Evolutionary conservation across 2,113 vertebrate species (phyloP).

Genomic region (Pelusios castaneus): DNA sequence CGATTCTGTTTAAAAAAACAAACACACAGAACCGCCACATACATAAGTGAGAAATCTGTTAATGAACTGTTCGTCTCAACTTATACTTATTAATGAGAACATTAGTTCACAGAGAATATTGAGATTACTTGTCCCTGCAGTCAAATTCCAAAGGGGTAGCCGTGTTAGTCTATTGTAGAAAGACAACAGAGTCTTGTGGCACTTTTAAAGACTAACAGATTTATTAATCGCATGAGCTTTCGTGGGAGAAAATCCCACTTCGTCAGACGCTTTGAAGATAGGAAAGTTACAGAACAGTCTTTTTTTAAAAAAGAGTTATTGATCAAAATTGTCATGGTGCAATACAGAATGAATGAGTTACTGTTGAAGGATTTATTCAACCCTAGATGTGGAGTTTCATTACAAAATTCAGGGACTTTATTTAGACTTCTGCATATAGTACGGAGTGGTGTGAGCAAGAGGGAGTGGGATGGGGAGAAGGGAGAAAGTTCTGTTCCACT

Average conservation of each 20-base stretch:
- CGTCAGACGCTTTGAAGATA: no score
- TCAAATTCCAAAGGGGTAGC: no score
- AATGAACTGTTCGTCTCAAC: background rate
- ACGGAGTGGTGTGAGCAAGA: background rate
- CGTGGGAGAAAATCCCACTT: no score
- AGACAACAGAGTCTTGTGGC: no score
- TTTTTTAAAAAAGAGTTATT: background rate
- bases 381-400: background rate
- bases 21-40: background rate
- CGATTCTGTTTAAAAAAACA: constrained; percentile 67
- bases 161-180: no score
- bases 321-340: background rate
- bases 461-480: background rate
- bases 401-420: background rate
- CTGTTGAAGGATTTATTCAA: background rate
- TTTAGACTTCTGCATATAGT: background rate
- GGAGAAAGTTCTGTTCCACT: background rate
- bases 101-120: background rate
- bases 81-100: background rate
- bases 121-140: background rate
- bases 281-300: no score
- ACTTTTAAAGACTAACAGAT: no score
- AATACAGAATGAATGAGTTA: background rate
- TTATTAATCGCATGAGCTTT: no score
- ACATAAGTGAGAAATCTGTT: constrained; percentile 11